Evolutionary conservation across 2,113 vertebrate genomes (phyloP).

Genomic region (Azemiops feae): DNA sequence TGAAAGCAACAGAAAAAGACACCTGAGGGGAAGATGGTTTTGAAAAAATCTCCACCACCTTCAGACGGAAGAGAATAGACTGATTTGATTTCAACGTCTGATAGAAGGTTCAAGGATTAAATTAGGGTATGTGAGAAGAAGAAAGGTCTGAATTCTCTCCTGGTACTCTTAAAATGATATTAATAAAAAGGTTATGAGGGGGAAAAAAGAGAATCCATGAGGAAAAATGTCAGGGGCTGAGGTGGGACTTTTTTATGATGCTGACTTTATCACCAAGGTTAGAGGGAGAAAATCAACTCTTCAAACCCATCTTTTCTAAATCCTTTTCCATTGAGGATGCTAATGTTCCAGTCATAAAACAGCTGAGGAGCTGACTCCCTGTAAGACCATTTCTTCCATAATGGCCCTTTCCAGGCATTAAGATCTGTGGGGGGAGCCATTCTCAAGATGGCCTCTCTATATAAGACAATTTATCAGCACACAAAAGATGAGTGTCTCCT

Average conservation of each 20-base stretch:
- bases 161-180: neutral
- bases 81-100: slow-evolving; percentile 4
- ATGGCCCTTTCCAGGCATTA: neutral
- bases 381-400: neutral
- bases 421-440: neutral
- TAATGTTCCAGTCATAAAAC: neutral
- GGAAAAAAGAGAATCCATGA: neutral
- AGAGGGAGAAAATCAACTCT: neutral
- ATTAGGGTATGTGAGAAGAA: too few species aligned
- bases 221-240: neutral
- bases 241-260: neutral
- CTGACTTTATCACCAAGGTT: neutral
- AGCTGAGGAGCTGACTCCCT: neutral
- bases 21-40: neutral
- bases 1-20: slow-evolving; percentile 6
- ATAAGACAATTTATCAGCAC: neutral
- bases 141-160: neutral
- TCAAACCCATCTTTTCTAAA: neutral
- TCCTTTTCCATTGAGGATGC: neutral
- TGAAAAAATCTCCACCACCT: neutral
- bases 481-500: neutral
- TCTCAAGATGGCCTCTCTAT: neutral
- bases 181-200: neutral
- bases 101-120: neutral
- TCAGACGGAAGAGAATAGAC: neutral